phyloP scores from a whole-genome alignment of 2,888 invertebrate species.

The Lasioglossum pauxillum region DNA sequence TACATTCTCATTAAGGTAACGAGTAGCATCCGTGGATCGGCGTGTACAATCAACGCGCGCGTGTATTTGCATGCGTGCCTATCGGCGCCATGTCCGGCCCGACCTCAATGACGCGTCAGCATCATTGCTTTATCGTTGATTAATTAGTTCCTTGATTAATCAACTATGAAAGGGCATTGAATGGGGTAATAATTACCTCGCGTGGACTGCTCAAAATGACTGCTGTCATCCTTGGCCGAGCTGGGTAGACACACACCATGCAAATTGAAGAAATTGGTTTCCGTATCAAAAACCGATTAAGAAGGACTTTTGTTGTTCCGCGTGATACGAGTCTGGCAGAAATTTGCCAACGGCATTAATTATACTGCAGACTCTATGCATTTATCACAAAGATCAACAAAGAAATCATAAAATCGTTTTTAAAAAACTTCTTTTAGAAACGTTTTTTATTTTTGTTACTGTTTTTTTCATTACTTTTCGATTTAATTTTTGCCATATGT shows the following conservation, averaged over 20 bases:
- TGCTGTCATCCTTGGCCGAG: not conserved
- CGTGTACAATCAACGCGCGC: constrained; percentile 38
- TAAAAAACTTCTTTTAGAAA: too few species aligned
- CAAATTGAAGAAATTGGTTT: constrained; percentile 15
- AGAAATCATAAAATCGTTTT: too few species aligned
- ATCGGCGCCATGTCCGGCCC: constrained; percentile 31
- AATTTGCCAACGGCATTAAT: not conserved
- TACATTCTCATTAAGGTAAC: constrained; percentile 57
- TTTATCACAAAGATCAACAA: too few species aligned
- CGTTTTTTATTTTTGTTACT: too few species aligned
- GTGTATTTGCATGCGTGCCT: constrained; percentile 32
- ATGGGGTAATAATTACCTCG: constrained; percentile 41
- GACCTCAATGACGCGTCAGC: constrained; percentile 39
- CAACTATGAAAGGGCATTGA: constrained; percentile 23
- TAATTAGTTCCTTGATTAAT: constrained; percentile 61
- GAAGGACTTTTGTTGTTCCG: not conserved
- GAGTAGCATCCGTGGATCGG: constrained; percentile 46
- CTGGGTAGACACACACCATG: not conserved
- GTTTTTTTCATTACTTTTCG: too few species aligned
- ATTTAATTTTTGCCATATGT: too few species aligned
- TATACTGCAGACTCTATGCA: too few species aligned
- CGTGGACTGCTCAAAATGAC: constrained; percentile 14
- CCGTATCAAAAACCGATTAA: constrained; percentile 1
- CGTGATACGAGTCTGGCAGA: not conserved
- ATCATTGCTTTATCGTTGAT: constrained; percentile 56